Evolutionary conservation across 2,113 vertebrate species (phyloP).

Genomic region (Dolichallabes microphthalmus): DNA sequence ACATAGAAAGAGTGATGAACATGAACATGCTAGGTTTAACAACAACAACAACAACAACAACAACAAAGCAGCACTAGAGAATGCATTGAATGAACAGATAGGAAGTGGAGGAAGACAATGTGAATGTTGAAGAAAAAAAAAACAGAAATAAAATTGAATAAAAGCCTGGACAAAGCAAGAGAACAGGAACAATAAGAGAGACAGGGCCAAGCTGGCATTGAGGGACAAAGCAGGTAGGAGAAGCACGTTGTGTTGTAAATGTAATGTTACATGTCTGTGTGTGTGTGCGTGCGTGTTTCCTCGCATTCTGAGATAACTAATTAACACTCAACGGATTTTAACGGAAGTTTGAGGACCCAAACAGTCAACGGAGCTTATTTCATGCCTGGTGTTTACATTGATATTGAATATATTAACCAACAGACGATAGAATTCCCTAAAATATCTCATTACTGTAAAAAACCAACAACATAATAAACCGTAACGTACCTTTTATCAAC

Average conservation of each 20-base stretch:
- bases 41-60: neutral
- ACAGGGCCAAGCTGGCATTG: neutral
- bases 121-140: neutral
- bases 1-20: neutral
- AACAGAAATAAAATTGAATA: neutral
- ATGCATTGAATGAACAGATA: neutral
- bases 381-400: neutral
- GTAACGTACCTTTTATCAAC: conserved; percentile 28
- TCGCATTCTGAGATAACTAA: neutral
- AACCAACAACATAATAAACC: neutral
- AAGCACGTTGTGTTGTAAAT: neutral
- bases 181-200: conserved; percentile 1
- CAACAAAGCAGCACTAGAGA: neutral
- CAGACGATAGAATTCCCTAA: neutral
- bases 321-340: neutral
- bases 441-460: neutral
- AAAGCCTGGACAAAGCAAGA: neutral
- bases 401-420: neutral
- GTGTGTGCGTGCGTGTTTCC: neutral
- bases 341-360: neutral
- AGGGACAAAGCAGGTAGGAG: neutral
- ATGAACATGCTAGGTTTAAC: neutral
- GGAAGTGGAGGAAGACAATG: neutral
- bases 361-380: neutral
- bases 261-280: too few species aligned